These are phyloP conservation scores for Thaumetopoea pityocampa DNA, from an alignment of 1,140 invertebrate species.

Conservation along the genomic window DNA sequence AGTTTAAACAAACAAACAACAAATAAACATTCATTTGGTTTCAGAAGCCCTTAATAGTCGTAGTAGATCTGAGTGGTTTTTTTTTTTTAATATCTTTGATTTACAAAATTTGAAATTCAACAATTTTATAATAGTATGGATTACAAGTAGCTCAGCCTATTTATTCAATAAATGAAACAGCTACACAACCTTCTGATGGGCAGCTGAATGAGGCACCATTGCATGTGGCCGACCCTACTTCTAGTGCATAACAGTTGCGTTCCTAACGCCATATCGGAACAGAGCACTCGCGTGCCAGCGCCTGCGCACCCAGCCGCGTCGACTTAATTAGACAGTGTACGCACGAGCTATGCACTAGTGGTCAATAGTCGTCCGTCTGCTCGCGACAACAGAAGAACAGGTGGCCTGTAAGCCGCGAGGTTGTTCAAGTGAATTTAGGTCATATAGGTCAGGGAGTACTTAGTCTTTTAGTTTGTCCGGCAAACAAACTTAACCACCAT, in stretches of 20 bases:
- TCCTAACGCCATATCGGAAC: conserved; percentile 57
- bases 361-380: background rate
- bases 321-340: conserved; percentile 40
- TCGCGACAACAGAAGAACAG: conserved; percentile 16
- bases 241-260: conserved; percentile 33
- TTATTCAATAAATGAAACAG: background rate
- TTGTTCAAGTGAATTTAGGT: too few relatives aligned
- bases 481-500: too few relatives aligned
- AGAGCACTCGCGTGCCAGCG: conserved; percentile 56
- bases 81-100: too few relatives aligned
- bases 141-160: background rate
- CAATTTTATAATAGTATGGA: too few relatives aligned
- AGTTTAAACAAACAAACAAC: too few relatives aligned
- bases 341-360: conserved; percentile 6
- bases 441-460: too few relatives aligned
- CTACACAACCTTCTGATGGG: background rate
- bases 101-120: too few relatives aligned
- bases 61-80: too few relatives aligned
- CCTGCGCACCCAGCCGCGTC: conserved; percentile 49
- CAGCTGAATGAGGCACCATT: too few relatives aligned
- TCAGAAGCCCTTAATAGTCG: too few relatives aligned
- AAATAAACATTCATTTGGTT: too few relatives aligned
- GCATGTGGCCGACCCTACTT: conserved; percentile 21
- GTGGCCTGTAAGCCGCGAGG: conserved; percentile 5
- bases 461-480: too few relatives aligned